phyloP scores from a whole-genome alignment of 1,140 invertebrate species.

The Lepidurus packardi region DNA sequence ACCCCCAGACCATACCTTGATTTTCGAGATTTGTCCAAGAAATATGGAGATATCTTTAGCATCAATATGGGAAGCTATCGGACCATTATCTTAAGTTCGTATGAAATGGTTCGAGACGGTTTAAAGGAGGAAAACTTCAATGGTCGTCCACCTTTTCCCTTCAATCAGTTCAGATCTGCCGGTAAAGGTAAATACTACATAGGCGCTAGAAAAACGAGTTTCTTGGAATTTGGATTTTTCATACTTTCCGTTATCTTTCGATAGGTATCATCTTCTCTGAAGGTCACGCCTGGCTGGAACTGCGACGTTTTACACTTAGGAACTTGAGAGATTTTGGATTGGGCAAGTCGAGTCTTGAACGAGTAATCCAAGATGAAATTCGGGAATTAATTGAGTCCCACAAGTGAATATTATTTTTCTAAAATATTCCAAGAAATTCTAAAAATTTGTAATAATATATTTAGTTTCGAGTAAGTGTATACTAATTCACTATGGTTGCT shows the following conservation, averaged over 20 bases:
- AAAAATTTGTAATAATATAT: no score
- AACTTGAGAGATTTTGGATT: conserved; percentile 37
- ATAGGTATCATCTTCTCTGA: conserved; percentile 35
- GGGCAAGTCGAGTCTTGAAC: conserved; percentile 37
- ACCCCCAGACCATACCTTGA: background rate
- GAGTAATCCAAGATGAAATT: conserved; percentile 35
- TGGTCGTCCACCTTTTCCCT: background rate
- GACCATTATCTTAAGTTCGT: background rate
- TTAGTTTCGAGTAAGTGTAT: no score
- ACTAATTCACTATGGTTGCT: background rate
- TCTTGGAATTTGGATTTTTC: no score
- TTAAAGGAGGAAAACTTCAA: background rate
- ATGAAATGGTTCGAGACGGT: conserved; percentile 14
- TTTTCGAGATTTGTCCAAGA: conserved; percentile 32
- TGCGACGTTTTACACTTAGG: conserved; percentile 36
- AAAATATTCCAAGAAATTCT: background rate
- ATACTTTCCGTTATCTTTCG: background rate
- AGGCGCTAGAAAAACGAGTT: no score
- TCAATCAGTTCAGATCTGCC: background rate
- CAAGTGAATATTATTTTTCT: background rate
- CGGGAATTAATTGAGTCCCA: conserved; percentile 32
- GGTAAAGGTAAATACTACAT: no score
- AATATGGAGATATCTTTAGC: conserved; percentile 35
- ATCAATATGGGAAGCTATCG: conserved; percentile 31
- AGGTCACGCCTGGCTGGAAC: conserved; percentile 36